Percentiles rank a stretch among this genome's conserved stretches.
Conservation (phyloP, 23 tunicate species). For the Trididemnum miniatum region DNA sequence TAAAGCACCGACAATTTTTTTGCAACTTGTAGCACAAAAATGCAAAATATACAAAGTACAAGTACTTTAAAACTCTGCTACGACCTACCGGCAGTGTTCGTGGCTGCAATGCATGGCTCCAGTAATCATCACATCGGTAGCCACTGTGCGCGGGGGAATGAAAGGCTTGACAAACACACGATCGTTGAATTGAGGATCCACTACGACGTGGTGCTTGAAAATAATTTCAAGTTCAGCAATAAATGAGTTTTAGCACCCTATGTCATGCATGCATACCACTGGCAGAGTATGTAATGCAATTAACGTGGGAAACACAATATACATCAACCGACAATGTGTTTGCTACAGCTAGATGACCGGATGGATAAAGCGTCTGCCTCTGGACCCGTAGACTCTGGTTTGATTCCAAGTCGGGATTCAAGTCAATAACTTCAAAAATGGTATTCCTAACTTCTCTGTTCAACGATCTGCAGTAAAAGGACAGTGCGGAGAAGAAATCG, state of each 20-base stretch:
- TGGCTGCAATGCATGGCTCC: slow-evolving; percentile 11
- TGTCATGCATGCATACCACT: slow-evolving; percentile 9
- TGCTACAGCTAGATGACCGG: neutral
- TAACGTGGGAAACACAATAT: too few species aligned
- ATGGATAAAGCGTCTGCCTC: neutral
- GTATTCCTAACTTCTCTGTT: neutral
- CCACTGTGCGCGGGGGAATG: neutral
- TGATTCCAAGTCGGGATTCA: neutral
- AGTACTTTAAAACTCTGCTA: neutral
- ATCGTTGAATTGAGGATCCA: slow-evolving; percentile 34
- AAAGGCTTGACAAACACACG: neutral
- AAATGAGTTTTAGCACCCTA: neutral
- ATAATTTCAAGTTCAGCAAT: too few species aligned
- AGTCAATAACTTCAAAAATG: neutral
- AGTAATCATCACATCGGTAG: neutral
- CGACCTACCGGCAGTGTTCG: slow-evolving; percentile 10
- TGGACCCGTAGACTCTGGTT: neutral
- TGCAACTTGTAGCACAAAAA: too few species aligned
- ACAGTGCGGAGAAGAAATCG: too few species aligned
- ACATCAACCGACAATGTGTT: too few species aligned
- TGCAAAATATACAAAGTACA: too few species aligned
- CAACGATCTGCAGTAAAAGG: neutral
- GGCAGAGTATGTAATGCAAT: too few species aligned
- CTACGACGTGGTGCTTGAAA: slow-evolving; percentile 47
- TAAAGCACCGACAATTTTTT: too few species aligned